These are phyloP conservation scores for Ceratina japonica DNA, from an alignment of 1,140 invertebrate species.

Conservation along the genomic window DNA sequence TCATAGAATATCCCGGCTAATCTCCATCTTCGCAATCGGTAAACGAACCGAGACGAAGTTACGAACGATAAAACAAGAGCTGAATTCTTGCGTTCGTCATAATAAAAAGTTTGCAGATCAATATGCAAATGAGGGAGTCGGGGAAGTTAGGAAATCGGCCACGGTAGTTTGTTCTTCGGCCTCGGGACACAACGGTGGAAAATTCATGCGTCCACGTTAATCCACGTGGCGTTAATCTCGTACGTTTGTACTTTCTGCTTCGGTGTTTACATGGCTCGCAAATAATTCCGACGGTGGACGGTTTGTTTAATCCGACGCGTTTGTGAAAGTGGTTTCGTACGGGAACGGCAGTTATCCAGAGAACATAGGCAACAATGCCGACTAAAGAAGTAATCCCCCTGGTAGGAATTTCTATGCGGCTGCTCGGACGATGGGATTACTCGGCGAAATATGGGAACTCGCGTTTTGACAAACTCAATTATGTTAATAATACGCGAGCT, in stretches of 20 bases:
- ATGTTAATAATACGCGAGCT: slow-evolving; percentile 47
- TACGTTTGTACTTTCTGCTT: background rate
- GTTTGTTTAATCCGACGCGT: background rate
- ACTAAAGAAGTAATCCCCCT: background rate
- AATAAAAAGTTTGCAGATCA: background rate
- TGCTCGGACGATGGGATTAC: slow-evolving; percentile 4
- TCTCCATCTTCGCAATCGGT: background rate
- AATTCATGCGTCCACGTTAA: background rate
- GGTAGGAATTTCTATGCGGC: background rate
- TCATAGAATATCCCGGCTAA: no score
- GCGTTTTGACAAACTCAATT: slow-evolving; percentile 47
- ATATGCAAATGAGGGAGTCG: background rate
- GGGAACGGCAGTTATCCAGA: background rate
- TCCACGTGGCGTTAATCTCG: background rate
- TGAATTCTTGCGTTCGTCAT: no score
- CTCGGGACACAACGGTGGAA: background rate
- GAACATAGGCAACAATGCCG: background rate
- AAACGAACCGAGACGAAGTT: background rate
- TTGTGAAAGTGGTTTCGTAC: background rate
- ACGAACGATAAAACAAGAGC: background rate
- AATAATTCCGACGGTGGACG: background rate
- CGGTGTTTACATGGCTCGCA: background rate
- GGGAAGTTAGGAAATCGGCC: no score
- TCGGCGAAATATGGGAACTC: slow-evolving; percentile 1
- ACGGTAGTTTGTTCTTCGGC: background rate